Conservation (phyloP, 2,888 invertebrate species). For the Nemapogon koenigi region DNA sequence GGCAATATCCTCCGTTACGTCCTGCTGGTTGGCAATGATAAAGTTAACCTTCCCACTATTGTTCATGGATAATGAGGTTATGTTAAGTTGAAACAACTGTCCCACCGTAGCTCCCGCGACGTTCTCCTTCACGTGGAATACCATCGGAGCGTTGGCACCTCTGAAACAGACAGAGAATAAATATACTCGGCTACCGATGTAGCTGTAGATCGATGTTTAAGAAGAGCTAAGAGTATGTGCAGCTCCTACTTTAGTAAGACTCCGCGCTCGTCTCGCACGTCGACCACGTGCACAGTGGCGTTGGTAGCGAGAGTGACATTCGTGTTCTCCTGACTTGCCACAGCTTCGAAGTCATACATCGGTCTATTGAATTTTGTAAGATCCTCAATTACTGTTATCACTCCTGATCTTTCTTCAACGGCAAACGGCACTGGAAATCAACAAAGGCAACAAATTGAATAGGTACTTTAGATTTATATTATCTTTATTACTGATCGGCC, state of each 20-base stretch:
- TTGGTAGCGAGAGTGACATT: conserved; percentile 79
- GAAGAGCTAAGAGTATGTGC: conserved; percentile 12
- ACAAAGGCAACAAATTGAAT: conserved; percentile 10
- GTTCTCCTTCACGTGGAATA: conserved; percentile 81
- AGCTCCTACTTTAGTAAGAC: conserved; percentile 66
- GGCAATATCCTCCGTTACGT: conserved; percentile 79
- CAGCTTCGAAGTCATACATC: conserved; percentile 82
- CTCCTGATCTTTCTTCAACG: conserved; percentile 86
- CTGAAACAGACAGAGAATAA: conserved; percentile 40
- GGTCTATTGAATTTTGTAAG: conserved; percentile 71
- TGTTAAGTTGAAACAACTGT: conserved; percentile 69
- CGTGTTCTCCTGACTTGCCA: conserved; percentile 69
- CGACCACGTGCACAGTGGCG: conserved; percentile 83
- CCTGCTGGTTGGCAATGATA: conserved; percentile 83
- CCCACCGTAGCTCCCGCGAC: conserved; percentile 76
- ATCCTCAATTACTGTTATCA: conserved; percentile 83
- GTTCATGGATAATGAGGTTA: conserved; percentile 32
- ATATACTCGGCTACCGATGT: not conserved
- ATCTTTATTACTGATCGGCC: no score
- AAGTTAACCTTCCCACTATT: conserved; percentile 67
- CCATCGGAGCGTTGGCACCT: conserved; percentile 73
- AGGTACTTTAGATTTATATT: not conserved
- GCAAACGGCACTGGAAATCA: conserved; percentile 83
- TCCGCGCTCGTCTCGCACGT: conserved; percentile 74
- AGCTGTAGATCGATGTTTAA: not conserved